phyloP scores from a whole-genome alignment of 2,113 vertebrate genomes.

The Procavia capensis region DNA sequence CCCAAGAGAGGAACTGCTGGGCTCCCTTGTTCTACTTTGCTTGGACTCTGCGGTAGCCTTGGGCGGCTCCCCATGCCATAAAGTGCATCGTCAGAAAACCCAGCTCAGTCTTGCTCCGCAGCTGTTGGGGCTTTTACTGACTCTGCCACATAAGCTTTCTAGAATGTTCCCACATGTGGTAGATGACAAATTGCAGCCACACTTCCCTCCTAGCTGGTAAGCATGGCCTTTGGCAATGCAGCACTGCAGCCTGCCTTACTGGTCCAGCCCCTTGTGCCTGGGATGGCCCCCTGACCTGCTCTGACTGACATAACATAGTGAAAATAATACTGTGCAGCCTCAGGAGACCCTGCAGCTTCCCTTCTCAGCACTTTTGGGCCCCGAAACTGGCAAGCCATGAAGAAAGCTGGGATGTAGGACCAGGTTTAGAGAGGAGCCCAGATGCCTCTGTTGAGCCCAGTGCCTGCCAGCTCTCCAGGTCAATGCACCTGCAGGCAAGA shows the following conservation, averaged over 20 bases:
- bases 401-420: neutral
- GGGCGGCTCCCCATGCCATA: neutral
- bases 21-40: neutral
- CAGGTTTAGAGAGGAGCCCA: neutral
- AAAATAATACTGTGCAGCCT: neutral
- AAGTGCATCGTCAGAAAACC: neutral
- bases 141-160: too few relatives aligned
- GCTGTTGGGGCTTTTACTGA: too few relatives aligned
- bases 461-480: neutral
- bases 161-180: neutral
- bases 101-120: neutral
- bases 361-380: too few relatives aligned
- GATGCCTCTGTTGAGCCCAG: neutral
- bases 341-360: neutral
- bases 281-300: neutral
- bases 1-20: neutral
- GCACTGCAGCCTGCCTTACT: accelerated
- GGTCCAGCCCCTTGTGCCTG: too few relatives aligned
- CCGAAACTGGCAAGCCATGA: neutral
- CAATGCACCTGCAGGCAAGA: accelerated
- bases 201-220: neutral
- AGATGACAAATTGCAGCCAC: accelerated
- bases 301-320: neutral
- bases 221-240: neutral
- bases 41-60: neutral